Evolutionary conservation across 2,888 invertebrate genomes (phyloP), one percentile per base, ranked within the genome.

Genomic region (Dione juno): DNA sequence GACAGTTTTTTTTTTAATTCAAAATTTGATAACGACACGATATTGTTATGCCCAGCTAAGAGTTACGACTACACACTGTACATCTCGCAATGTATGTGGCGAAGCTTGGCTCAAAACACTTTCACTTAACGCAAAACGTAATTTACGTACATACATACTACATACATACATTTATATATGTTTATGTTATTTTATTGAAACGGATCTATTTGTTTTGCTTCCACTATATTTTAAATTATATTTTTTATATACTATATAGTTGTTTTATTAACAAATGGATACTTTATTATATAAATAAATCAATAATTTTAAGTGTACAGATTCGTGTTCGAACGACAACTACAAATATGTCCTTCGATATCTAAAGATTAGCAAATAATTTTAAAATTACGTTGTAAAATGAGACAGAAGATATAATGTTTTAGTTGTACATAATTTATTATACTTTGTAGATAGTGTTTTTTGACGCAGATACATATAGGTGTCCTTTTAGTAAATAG

Each of bases 51-150:
- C 16, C 57, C 19, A 16, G 19, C 11, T 19, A 19, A 10, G 16
- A 50, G 5, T 57, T 57, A 11, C 57, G 57, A 37, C 16, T 37
- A 35, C 13, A 14, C 14, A 37, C 16, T 16, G 16, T 11, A 16
- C 10, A 40, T 57, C 57, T 16, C 57, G 57, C 16, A 37, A 57
- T 37, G 35, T 37, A 1, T 37, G n/a, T 54, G n/a, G 11, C 37
- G 57, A 37, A 40, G 16, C 16, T 37, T 10, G n/a, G 54, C 16
- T 57, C 7, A 57, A 57, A 57, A 37, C 57, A 57, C 57, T 57
- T 57, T 57, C 57, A 57, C 37, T 54, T 54, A 10, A 54, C n/a
- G 6, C 28, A 0, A 28, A 53, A 53, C 53, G 53, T 14, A 19
- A 53, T 53, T 14, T 52, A 13, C 16, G 9, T 41, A 41, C 41